phyloP scores from a whole-genome alignment of 2,113 vertebrate genomes.

The Euleptes europaea region DNA sequence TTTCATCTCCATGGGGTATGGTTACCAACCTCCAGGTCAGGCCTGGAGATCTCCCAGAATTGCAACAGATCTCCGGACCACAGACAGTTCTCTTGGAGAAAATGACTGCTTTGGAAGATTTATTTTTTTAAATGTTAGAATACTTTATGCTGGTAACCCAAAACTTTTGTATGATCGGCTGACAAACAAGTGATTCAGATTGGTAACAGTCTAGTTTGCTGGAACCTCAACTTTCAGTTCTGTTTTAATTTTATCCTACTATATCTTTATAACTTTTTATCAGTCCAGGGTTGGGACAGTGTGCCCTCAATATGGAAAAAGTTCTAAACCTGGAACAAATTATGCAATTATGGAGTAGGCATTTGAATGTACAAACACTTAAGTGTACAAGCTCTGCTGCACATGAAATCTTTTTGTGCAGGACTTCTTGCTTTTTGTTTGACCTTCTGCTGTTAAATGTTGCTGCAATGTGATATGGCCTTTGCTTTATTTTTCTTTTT shows the following conservation, averaged over 20 bases:
- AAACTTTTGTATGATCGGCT: background rate
- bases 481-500: conserved; percentile 40
- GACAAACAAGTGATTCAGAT: conserved; percentile 9
- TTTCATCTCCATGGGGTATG: no score
- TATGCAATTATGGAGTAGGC: conserved; percentile 59
- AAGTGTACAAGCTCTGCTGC: conserved; percentile 46
- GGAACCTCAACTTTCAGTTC: conserved; percentile 36
- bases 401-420: conserved; percentile 56
- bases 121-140: conserved; percentile 5
- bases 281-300: conserved; percentile 52
- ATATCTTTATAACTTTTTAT: conserved; percentile 54
- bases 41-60: no score
- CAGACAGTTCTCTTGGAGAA: no score
- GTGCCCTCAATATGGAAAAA: conserved; percentile 56
- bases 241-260: conserved; percentile 47
- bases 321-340: conserved; percentile 71
- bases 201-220: conserved; percentile 21
- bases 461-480: conserved; percentile 51
- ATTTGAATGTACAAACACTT: conserved; percentile 61
- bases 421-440: conserved; percentile 61
- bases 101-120: background rate
- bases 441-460: conserved; percentile 64
- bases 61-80: no score
- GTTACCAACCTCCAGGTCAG: no score
- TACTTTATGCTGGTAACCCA: background rate